These are phyloP conservation scores for Bagarius yarrelli DNA, from an alignment of 2,113 vertebrate species.

Conservation along the genomic window DNA sequence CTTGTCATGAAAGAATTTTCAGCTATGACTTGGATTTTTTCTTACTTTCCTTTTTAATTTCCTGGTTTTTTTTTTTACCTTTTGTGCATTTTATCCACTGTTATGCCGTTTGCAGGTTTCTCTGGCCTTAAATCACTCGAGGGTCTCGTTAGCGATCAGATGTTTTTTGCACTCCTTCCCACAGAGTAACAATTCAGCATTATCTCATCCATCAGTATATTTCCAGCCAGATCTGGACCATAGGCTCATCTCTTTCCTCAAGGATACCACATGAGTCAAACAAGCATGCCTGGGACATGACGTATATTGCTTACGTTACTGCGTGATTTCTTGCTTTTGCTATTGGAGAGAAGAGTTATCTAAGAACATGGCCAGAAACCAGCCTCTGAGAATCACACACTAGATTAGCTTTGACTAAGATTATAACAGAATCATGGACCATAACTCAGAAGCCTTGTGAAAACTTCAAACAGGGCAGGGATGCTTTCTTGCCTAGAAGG, in stretches of 20 bases:
- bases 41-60: slow-evolving; percentile 59
- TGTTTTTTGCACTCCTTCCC: not conserved
- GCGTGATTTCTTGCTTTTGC: not conserved
- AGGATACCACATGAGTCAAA: not conserved
- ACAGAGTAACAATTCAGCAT: not conserved
- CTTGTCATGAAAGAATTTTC: too few relatives aligned
- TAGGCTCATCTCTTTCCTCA: not conserved
- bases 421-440: too few relatives aligned
- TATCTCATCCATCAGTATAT: not conserved
- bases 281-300: slow-evolving; percentile 7
- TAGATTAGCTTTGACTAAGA: too few relatives aligned
- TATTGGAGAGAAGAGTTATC: not conserved
- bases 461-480: too few relatives aligned
- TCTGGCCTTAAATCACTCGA: not conserved
- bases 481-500: not conserved
- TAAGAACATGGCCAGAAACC: not conserved
- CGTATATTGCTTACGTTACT: not conserved
- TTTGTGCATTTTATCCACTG: not conserved
- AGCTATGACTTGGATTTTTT: too few relatives aligned
- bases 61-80: slow-evolving; percentile 36
- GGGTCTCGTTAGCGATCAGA: not conserved
- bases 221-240: slow-evolving; percentile 1
- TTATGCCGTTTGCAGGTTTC: not conserved
- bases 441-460: too few relatives aligned
- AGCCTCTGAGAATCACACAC: too few relatives aligned